Conservation (phyloP, 2,113 vertebrate species). For the Microcebus tavaratra region DNA sequence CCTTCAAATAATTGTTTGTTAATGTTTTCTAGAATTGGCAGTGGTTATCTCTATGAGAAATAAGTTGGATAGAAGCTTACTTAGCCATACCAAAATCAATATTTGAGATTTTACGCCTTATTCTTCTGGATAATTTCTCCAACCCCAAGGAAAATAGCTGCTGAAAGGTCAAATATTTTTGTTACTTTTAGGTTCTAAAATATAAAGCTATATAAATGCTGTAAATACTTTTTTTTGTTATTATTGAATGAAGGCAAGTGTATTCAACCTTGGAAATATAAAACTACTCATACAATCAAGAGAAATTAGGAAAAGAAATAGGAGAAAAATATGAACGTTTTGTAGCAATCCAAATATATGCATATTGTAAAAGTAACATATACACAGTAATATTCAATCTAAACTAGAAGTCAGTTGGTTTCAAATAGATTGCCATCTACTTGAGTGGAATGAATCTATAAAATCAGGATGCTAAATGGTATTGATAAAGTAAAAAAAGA, state of each 20-base stretch:
- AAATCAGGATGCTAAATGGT: not conserved
- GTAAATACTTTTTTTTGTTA: not conserved
- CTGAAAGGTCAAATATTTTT: not conserved
- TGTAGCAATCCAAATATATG: not conserved
- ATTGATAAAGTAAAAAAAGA: not conserved
- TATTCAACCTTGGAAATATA: not conserved
- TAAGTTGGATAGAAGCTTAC: not conserved
- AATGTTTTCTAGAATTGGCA: not conserved
- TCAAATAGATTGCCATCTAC: not conserved
- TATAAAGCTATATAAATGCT: not conserved
- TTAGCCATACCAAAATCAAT: not conserved
- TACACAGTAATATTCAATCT: not conserved
- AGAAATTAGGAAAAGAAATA: not conserved
- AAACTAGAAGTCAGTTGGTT: not conserved
- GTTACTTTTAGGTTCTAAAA: not conserved
- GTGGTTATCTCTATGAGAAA: not conserved
- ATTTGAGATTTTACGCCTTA: not conserved
- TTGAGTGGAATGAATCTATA: not conserved
- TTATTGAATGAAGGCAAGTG: not conserved
- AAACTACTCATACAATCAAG: not conserved
- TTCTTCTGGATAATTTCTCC: not conserved
- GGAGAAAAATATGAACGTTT: not conserved
- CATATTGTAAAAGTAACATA: not conserved
- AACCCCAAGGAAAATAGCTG: not conserved
- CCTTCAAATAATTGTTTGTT: not conserved